Evolutionary conservation across 2,113 vertebrate species (phyloP).

Genomic region (Dicaeum eximium): DNA sequence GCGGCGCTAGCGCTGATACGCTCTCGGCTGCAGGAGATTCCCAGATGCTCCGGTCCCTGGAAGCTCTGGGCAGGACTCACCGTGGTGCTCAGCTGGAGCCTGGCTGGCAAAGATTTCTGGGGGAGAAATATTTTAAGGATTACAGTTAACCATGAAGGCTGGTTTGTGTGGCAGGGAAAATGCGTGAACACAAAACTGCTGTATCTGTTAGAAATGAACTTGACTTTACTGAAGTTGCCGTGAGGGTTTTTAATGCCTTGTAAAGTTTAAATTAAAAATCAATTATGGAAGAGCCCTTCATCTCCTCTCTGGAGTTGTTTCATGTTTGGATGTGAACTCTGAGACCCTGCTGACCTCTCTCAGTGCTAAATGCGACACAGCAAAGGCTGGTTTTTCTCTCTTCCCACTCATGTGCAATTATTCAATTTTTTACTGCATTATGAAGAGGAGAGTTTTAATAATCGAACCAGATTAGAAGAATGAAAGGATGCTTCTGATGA

Average conservation of each 20-base stretch:
- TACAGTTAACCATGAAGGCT: not conserved
- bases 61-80: slow-evolving; percentile 28
- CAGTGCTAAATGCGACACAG: fast-evolving
- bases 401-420: not conserved
- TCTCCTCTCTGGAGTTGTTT: not conserved
- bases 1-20: not conserved
- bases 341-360: not conserved
- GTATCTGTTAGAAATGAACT: not conserved
- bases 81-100: not conserved
- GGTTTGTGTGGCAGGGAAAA: not conserved
- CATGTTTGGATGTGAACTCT: not conserved
- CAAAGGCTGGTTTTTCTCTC: not conserved
- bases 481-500: slow-evolving; percentile 42
- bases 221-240: not conserved
- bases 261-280: slow-evolving; percentile 47
- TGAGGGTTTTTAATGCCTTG: not conserved
- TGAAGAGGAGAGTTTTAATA: slow-evolving; percentile 53
- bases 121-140: not conserved
- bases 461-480: slow-evolving; percentile 56
- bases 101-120: not conserved
- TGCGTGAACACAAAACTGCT: not conserved
- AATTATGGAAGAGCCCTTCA: not conserved
- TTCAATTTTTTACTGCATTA: slow-evolving; percentile 39
- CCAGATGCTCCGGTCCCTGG: slow-evolving; percentile 52
- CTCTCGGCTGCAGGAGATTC: slow-evolving; percentile 52